These are phyloP conservation scores for Sinosuthora webbiana DNA, from an alignment of 2,113 vertebrate genomes.

Conservation along the genomic window DNA sequence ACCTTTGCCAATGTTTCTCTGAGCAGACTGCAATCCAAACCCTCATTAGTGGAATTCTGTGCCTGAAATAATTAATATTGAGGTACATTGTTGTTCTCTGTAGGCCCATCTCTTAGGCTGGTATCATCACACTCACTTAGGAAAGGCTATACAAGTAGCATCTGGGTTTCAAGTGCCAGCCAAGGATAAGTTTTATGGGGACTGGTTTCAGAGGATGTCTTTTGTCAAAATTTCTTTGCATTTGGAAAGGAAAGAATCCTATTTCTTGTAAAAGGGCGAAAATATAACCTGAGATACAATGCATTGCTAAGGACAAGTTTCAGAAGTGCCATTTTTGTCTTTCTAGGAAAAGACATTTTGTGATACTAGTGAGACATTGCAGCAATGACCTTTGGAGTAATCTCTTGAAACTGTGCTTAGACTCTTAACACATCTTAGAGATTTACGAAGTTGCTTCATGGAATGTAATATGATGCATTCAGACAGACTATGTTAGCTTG, in stretches of 20 bases:
- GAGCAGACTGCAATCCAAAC: background rate
- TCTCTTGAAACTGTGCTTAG: background rate
- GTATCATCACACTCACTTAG: background rate
- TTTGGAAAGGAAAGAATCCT: background rate
- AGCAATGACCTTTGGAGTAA: background rate
- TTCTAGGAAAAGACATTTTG: background rate
- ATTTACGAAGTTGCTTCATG: conserved; percentile 16
- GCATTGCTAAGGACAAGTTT: background rate
- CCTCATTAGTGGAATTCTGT: background rate
- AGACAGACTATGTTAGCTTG: conserved; percentile 12
- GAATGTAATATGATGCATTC: background rate
- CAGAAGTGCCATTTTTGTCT: background rate
- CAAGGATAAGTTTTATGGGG: background rate
- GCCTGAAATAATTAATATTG: background rate
- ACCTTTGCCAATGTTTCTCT: background rate
- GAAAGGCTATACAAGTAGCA: background rate
- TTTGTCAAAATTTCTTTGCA: background rate
- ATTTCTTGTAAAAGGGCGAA: background rate
- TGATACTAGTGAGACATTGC: background rate
- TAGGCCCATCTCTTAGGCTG: background rate
- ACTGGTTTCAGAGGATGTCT: background rate
- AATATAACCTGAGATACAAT: background rate
- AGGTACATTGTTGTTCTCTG: background rate
- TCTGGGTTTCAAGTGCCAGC: background rate
- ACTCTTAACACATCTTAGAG: background rate